Evolutionary conservation across 2,113 vertebrate genomes (phyloP).

Genomic region (Malaclemys terrapin): DNA sequence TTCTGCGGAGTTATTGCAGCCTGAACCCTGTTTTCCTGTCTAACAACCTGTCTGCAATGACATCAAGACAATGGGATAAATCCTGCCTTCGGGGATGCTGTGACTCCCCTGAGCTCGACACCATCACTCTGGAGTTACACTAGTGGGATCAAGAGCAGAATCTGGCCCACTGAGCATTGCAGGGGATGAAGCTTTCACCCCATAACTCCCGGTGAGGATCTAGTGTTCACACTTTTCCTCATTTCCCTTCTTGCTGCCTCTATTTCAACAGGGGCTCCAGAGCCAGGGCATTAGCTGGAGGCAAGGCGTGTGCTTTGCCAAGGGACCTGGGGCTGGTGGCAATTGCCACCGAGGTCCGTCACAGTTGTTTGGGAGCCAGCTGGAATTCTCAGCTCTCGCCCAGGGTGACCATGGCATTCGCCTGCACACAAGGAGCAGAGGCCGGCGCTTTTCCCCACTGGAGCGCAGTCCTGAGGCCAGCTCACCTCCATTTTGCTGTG

Average conservation of each 20-base stretch:
- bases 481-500: conserved; percentile 93
- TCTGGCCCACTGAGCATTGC: background rate
- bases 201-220: too few species aligned
- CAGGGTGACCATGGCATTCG: background rate
- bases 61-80: background rate
- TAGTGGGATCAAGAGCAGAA: background rate
- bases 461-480: rapidly evolving
- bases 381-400: background rate
- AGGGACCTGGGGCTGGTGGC: too few species aligned
- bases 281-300: too few species aligned
- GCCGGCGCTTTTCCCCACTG: background rate
- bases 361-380: background rate
- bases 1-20: background rate
- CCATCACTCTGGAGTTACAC: background rate
- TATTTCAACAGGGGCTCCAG: too few species aligned
- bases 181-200: background rate
- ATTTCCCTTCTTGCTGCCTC: too few species aligned
- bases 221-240: too few species aligned
- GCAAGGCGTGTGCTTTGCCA: too few species aligned
- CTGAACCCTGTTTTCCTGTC: background rate
- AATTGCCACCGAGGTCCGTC: background rate
- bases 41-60: background rate
- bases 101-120: background rate
- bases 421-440: rapidly evolving
- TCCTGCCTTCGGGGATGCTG: background rate